Evolutionary conservation across 2,113 vertebrate genomes (phyloP), one percentile per base, ranked within the genome.

Genomic region (Pluvianellus socialis): DNA sequence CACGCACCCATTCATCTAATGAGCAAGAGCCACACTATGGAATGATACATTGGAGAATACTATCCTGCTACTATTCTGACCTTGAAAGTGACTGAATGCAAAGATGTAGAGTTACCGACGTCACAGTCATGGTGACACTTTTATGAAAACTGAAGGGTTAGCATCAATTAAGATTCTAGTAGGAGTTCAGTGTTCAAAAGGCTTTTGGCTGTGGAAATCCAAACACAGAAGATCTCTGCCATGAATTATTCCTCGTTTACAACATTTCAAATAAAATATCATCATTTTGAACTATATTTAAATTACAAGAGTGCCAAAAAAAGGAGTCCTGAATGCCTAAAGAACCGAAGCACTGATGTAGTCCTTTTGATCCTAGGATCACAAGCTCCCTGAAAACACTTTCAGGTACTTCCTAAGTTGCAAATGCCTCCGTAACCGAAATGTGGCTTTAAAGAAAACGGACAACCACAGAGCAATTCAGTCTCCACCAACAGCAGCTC

Each of bases 341-440:
- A 97, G 91, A 97, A 86, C 72, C 44, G 15, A 44, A 44, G 44
- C 89, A 95, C 90, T 95, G 93, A 96, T 94, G 75, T 68, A 94
- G 92, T 96, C 86, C 83, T 96, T 97, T 96, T 96, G 87, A 97
- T 96, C 90, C 70, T 94, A 90, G 94, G 94, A 97, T 97, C 97
- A 97, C 70, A 94, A 95, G 92, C 80, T 96, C 86, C 82, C 92
- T 97, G 94, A 86, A 97, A 97, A 97, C 68, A 68, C 71, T 97
- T 97, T 65, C 75, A 92, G 42, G 42, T 35, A 71, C 38, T 73
- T 76, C 73, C 1, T 55, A 66, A 95, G 77, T 96, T 94, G 27
- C 11, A 96, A 94, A 92, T 58, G 55, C 53, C 74, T 93, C 83
- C 94, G 52, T 91, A 97, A 91, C 72, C 88, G 88, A 96, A 96